phyloP scores from a whole-genome alignment of 2,888 invertebrate genomes.

The Diadromus collaris region DNA sequence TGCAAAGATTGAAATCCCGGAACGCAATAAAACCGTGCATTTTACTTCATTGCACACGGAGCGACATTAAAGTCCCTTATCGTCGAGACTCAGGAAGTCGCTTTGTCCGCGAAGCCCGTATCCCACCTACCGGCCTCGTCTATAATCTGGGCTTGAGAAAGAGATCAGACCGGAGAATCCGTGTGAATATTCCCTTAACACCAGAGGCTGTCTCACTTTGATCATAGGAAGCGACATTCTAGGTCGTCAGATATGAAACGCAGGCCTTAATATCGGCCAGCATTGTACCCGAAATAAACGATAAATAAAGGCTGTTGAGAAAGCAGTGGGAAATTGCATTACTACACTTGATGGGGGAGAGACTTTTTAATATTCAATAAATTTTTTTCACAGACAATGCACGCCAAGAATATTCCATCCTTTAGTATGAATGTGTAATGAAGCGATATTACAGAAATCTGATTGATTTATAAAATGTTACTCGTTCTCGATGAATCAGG shows the following conservation, averaged over 20 bases:
- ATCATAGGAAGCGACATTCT: conserved; percentile 5
- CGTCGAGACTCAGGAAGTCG: conserved; percentile 55
- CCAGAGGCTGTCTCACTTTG: neutral
- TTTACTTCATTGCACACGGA: conserved; percentile 60
- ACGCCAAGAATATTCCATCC: neutral
- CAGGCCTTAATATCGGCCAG: neutral
- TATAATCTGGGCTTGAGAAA: neutral
- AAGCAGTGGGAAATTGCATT: neutral
- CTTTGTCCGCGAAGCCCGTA: conserved; percentile 48
- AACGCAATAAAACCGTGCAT: conserved; percentile 60
- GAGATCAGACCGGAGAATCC: conserved; percentile 20
- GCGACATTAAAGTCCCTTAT: conserved; percentile 60
- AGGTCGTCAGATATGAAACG: neutral
- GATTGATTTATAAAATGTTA: neutral
- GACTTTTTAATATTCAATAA: neutral
- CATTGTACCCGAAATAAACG: neutral
- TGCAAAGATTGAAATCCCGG: conserved; percentile 58
- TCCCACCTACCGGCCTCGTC: neutral
- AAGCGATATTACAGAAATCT: neutral
- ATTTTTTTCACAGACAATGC: neutral
- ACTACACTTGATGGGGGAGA: neutral
- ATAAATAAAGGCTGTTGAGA: neutral
- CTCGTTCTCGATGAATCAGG: neutral
- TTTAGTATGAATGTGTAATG: neutral
- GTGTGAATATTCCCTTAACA: conserved; percentile 36